These are phyloP conservation scores for Rhabdomys pumilio DNA, from an alignment of 2,797 vertebrate genomes.

Conservation along the genomic window DNA sequence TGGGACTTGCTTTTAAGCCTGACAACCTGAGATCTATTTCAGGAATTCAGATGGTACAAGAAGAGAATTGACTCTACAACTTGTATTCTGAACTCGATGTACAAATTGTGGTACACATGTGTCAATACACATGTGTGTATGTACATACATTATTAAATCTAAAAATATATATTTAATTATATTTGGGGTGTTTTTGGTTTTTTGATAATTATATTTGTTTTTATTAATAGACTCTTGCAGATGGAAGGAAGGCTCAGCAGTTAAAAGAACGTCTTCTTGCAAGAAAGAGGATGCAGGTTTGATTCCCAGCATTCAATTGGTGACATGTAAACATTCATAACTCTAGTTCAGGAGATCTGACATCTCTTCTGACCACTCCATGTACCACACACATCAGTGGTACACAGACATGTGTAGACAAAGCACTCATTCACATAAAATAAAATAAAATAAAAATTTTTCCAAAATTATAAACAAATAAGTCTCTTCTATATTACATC, in stretches of 20 bases:
- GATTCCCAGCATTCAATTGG: neutral
- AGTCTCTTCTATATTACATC: neutral
- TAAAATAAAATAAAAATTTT: neutral
- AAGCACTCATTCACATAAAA: neutral
- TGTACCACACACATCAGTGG: too few relatives aligned
- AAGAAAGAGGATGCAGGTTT: neutral
- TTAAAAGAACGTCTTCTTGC: neutral
- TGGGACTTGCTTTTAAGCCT: neutral
- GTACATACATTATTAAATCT: neutral
- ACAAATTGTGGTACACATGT: neutral
- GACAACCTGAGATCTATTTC: neutral
- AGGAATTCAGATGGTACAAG: neutral
- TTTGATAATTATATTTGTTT: neutral
- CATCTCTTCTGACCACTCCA: neutral
- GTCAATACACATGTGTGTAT: neutral
- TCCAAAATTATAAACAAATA: constrained; percentile 43
- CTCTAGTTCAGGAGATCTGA: neutral
- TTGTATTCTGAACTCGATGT: neutral
- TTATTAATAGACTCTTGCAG: constrained; percentile 4
- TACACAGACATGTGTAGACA: neutral
- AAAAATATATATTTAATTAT: neutral
- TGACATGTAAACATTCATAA: neutral
- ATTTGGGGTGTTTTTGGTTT: neutral
- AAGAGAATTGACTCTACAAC: neutral
- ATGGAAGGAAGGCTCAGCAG: neutral